These are phyloP conservation scores for Pitta sordida DNA, from an alignment of 2,113 vertebrate genomes.

Conservation along the genomic window DNA sequence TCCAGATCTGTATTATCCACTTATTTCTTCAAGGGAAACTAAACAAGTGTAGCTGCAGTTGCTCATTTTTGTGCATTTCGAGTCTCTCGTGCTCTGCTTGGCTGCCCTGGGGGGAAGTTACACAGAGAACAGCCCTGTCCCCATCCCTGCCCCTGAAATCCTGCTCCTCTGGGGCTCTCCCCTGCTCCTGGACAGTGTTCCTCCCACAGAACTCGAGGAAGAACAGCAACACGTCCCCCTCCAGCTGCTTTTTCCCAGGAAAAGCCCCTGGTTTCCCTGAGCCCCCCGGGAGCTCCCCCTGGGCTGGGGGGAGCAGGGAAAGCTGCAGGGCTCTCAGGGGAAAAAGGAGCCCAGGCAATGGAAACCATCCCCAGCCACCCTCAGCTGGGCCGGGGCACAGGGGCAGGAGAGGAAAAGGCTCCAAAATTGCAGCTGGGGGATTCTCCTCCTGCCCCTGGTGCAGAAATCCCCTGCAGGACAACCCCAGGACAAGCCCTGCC, in stretches of 20 bases:
- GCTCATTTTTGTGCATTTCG: constrained; percentile 38
- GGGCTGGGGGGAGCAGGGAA: neutral
- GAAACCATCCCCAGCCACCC: neutral
- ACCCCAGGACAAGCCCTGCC: neutral
- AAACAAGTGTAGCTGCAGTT: constrained; percentile 35
- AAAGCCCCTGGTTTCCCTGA: neutral
- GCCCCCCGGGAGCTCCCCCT: neutral
- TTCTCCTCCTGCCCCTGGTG: neutral
- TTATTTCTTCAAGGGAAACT: constrained; percentile 73
- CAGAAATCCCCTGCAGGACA: neutral
- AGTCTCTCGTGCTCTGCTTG: neutral
- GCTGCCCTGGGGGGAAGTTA: neutral
- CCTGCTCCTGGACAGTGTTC: neutral
- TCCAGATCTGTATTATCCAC: constrained; percentile 71
- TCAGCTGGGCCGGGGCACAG: neutral
- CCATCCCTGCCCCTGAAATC: neutral
- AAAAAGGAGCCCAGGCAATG: neutral
- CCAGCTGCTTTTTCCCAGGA: neutral
- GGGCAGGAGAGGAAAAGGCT: neutral
- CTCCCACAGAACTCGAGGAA: neutral
- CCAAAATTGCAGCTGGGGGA: neutral
- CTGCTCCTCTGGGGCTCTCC: neutral
- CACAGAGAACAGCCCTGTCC: neutral
- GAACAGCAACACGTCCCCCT: neutral
- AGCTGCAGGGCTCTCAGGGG: neutral